phyloP scores from a whole-genome alignment of 2,888 invertebrate species.

The Germaria angustata region DNA sequence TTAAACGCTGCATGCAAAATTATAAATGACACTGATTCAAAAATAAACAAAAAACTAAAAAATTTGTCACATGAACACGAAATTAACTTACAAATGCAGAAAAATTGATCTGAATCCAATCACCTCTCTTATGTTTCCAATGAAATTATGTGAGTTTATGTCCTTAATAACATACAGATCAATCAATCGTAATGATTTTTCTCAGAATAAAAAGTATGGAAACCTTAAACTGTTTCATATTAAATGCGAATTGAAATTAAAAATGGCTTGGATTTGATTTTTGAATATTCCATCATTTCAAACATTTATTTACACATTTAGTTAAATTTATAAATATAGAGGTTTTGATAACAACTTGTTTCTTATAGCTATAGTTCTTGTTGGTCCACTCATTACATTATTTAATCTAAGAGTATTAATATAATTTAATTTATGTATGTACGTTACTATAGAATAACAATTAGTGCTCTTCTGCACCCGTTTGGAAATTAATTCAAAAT shows the following conservation, averaged over 20 bases:
- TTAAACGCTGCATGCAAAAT: neutral
- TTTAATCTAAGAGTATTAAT: neutral
- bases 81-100: slow-evolving; percentile 4
- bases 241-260: neutral
- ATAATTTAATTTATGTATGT: neutral
- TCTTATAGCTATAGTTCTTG: slow-evolving; percentile 3
- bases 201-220: neutral
- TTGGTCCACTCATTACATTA: slow-evolving; percentile 44
- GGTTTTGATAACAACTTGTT: slow-evolving; percentile 8
- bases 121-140: neutral
- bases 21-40: neutral
- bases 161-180: neutral
- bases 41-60: neutral
- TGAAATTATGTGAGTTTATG: too few relatives aligned
- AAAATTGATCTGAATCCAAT: slow-evolving; percentile 1
- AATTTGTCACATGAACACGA: neutral
- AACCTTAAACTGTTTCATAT: neutral
- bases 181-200: neutral
- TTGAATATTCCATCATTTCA: neutral
- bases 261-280: neutral
- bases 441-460: neutral
- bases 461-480: neutral
- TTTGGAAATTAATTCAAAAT: neutral
- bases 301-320: slow-evolving; percentile 45
- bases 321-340: slow-evolving; percentile 6